phyloP scores from a whole-genome alignment of 1,140 invertebrate genomes.

The Neoseiulus cucumeris region DNA sequence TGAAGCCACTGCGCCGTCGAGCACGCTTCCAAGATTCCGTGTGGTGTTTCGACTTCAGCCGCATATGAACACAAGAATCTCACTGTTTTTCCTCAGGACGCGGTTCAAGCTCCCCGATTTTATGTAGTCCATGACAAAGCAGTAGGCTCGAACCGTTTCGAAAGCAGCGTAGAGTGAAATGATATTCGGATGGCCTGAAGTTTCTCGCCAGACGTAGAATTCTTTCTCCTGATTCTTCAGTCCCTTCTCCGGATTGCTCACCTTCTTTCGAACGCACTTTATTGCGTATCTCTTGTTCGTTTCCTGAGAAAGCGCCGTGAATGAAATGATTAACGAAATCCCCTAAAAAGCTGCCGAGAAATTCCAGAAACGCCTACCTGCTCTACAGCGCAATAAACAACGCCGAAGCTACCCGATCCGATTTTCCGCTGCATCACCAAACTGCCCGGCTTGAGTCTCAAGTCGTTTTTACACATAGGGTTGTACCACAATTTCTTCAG shows the following conservation, averaged over 20 bases:
- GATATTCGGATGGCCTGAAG: not conserved
- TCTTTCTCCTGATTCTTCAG: not conserved
- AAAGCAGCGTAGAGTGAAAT: not conserved
- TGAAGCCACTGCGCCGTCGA: too few species aligned
- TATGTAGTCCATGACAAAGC: not conserved
- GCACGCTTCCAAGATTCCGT: too few species aligned
- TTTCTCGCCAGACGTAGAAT: conserved; percentile 1
- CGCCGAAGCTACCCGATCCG: not conserved
- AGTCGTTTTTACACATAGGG: not conserved
- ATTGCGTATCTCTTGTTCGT: not conserved
- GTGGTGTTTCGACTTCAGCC: too few species aligned
- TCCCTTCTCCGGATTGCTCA: not conserved
- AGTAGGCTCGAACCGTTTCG: not conserved
- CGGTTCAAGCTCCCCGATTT: not conserved
- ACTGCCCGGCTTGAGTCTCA: not conserved
- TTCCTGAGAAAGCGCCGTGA: not conserved
- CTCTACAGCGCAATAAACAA: not conserved
- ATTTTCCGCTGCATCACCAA: not conserved
- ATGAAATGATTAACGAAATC: not conserved
- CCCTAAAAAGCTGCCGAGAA: not conserved
- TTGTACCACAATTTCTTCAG: not conserved
- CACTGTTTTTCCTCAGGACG: too few species aligned
- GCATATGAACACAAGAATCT: too few species aligned
- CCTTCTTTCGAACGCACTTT: not conserved
- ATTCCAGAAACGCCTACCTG: not conserved